Conservation (phyloP, 2,888 invertebrate genomes). For the Pediacus dermestoides region DNA sequence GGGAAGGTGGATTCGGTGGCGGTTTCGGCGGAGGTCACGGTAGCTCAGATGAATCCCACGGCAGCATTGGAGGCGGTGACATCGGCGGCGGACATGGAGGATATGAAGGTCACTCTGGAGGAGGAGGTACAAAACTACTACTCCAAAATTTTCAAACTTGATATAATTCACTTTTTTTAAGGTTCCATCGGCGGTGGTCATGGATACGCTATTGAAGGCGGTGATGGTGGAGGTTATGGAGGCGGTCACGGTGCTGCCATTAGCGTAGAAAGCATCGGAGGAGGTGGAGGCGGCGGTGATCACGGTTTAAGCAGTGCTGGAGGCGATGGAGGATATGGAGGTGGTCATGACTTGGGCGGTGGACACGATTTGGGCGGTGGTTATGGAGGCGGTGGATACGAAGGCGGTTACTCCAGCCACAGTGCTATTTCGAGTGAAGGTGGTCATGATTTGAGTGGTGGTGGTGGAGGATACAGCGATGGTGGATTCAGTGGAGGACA, state of each 20-base stretch:
- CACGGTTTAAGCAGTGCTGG: constrained; percentile 14
- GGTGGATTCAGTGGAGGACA: constrained; percentile 28
- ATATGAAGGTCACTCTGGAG: not conserved
- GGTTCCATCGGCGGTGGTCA: constrained; percentile 19
- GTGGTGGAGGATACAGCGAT: constrained; percentile 27
- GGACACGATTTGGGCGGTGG: constrained; percentile 30
- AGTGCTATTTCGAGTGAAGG: constrained; percentile 27
- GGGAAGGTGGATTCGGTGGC: constrained; percentile 36
- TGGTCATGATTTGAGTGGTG: constrained; percentile 28
- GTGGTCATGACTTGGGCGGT: constrained; percentile 18
- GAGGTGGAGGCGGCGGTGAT: constrained; percentile 27
- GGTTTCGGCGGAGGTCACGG: constrained; percentile 31
- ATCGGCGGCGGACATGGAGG: constrained; percentile 23
- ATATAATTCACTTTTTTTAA: no score
- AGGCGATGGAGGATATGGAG: constrained; percentile 18
- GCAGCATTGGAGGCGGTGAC: constrained; percentile 25
- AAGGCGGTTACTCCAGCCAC: constrained; percentile 43
- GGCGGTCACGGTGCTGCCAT: constrained; percentile 30
- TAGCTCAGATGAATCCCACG: constrained; percentile 17
- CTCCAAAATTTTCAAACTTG: not conserved
- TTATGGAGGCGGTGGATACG: constrained; percentile 43
- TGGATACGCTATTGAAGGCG: constrained; percentile 12
- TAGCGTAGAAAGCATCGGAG: constrained; percentile 51
- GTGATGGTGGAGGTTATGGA: constrained; percentile 32
- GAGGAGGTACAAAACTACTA: no score